Evolutionary conservation across 2,113 vertebrate genomes (phyloP), one percentile per base, ranked within the genome.

Genomic region (Mesitornis unicolor): DNA sequence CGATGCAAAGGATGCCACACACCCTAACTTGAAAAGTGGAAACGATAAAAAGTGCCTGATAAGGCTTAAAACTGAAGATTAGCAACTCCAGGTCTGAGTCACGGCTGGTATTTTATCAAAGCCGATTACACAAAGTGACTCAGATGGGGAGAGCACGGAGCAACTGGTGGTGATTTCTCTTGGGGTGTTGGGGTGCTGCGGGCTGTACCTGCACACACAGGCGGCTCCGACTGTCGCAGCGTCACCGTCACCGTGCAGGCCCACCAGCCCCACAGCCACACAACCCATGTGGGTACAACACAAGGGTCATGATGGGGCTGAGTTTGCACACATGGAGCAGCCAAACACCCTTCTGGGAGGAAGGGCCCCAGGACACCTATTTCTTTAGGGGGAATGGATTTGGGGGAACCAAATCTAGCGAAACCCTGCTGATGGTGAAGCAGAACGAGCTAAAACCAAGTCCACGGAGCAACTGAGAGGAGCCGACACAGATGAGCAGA

Each of bases 41-140:
- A 76, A 61, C 65, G 48, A 45, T 53, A 63, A 79, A 35, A 91
- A 80, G 36, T 33, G 53, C 70, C 63, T 40, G 73, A 67, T 78
- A 89, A 93, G 86, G 56, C 69, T 77, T 75, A 38, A 71, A 92
- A 70, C n/a, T 20, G 48, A 78, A 94, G 71, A 90, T 56, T 54
- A 86, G 82, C 69, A 93, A 61, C 59, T 83, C 70, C 85, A 82
- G 78, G 63, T 73, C 89, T 93, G 91, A 96, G 89, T 93, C 93
- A 95, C 4, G 9, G 63, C 50, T 24, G 54, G 2, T 74, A 47
- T 48, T 91, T 82, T 90, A 53, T 82, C 81, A 90, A 92, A 80
- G 76, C 73, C 45, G 60, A 35, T 51, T 53, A 36, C 61, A 71
- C n/a, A 43, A 28, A 81, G 60, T 71, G 85, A 81, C 84, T 97